phyloP scores from a whole-genome alignment of 2,113 vertebrate species.

The Mandrillus leucophaeus region DNA sequence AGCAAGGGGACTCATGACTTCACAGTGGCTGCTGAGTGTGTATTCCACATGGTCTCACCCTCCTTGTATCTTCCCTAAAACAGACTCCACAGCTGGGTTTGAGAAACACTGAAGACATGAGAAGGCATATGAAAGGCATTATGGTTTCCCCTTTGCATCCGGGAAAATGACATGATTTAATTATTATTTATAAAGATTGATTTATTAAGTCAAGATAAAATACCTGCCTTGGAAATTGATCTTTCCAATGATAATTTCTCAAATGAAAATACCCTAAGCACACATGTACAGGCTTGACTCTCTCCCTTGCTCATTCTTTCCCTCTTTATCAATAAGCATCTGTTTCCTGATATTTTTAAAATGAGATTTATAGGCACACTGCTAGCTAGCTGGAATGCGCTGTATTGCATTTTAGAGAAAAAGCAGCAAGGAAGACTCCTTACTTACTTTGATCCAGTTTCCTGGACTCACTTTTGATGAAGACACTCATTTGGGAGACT shows the following conservation, averaged over 20 bases:
- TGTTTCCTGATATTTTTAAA: background rate
- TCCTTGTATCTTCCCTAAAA: background rate
- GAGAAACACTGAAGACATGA: background rate
- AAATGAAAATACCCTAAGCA: background rate
- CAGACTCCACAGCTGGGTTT: background rate
- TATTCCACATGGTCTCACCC: background rate
- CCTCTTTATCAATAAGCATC: background rate
- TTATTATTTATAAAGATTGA: background rate
- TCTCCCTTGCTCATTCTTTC: background rate
- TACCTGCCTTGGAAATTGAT: background rate
- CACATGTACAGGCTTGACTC: background rate
- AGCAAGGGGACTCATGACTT: background rate
- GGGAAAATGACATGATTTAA: background rate
- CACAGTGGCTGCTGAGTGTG: no score
- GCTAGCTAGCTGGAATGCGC: background rate
- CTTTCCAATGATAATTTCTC: background rate
- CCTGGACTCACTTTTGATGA: background rate
- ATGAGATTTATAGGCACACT: background rate
- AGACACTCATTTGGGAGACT: background rate
- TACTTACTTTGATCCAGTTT: background rate
- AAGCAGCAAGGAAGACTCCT: background rate
- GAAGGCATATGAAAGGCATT: background rate
- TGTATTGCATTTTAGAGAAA: background rate
- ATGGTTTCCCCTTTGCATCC: background rate
- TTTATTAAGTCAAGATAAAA: background rate